phyloP scores from a whole-genome alignment of 2,113 vertebrate genomes.

The Thunnus thynnus region DNA sequence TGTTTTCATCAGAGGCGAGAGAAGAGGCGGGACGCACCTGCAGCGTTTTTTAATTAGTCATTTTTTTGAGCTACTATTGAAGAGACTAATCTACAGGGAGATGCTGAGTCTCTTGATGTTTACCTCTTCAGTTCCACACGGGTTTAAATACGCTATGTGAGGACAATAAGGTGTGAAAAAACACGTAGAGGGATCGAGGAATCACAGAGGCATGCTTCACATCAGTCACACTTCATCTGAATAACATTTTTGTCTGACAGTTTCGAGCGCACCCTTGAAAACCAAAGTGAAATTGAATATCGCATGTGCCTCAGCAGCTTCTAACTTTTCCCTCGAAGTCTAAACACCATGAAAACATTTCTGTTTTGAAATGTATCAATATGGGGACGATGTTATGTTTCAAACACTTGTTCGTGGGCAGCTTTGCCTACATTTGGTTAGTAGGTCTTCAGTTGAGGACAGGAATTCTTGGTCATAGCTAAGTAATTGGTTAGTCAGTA shows the following conservation, averaged over 20 bases:
- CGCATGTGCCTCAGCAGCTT: neutral
- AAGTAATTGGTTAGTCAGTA: no score
- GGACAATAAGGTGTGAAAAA: neutral
- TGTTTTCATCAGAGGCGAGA: conserved; percentile 42
- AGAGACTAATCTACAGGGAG: conserved; percentile 36
- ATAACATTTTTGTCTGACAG: conserved; percentile 9
- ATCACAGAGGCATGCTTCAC: conserved; percentile 5
- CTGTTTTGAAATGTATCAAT: neutral
- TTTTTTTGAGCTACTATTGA: conserved; percentile 35
- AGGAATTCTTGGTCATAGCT: no score
- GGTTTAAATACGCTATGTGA: neutral
- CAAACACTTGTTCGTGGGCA: no score
- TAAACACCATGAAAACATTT: neutral
- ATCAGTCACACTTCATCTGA: neutral
- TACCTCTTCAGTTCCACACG: conserved; percentile 23
- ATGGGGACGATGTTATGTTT: no score
- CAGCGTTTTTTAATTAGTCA: conserved; percentile 63
- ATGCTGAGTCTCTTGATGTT: conserved; percentile 43
- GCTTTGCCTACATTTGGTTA: no score
- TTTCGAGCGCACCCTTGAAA: conserved; percentile 10
- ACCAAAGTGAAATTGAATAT: conserved; percentile 7
- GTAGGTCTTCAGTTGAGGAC: no score
- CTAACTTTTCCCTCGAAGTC: neutral
- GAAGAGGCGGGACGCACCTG: conserved; percentile 32
- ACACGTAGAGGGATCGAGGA: neutral